A percentile compares a stretch with the other conserved stretches of the same genome.
Conservation (phyloP, 30 jellyfish, hydroid and myxozoan genomes). For the Hydractinia echinata region DNA sequence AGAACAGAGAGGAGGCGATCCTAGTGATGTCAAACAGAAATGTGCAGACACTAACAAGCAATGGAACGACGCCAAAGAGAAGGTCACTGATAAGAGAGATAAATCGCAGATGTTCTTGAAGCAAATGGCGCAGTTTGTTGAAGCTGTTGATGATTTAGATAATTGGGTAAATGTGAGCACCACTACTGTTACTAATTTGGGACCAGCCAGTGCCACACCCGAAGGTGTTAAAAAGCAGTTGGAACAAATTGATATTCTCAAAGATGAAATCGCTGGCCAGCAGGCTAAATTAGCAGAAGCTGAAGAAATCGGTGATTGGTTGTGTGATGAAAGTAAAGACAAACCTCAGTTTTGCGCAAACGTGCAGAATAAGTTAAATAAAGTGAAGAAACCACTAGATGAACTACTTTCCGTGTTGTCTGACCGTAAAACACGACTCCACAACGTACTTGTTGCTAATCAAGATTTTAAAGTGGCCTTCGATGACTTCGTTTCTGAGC, state of each 20-base stretch:
- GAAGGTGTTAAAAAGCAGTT: conserved; percentile 59
- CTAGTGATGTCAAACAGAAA: conserved; percentile 39
- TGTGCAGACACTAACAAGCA: conserved; percentile 39
- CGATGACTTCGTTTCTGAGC: conserved; percentile 30
- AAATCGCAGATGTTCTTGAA: conserved; percentile 43
- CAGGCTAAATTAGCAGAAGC: conserved; percentile 59
- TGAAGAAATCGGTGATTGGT: conserved; percentile 55
- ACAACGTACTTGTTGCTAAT: conserved; percentile 38
- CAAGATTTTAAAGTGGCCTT: conserved; percentile 54
- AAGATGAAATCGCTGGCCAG: conserved; percentile 66
- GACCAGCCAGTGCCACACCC: conserved; percentile 52
- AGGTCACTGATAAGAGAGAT: conserved; percentile 51
- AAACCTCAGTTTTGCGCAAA: conserved; percentile 71
- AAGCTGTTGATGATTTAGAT: conserved; percentile 51
- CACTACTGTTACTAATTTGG: conserved; percentile 47
- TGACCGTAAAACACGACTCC: conserved; percentile 54
- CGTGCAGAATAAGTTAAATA: conserved; percentile 49
- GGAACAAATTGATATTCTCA: conserved; percentile 55
- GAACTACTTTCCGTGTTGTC: conserved; percentile 44
- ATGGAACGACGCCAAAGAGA: conserved; percentile 50
- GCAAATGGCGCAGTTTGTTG: conserved; percentile 52
- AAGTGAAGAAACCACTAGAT: conserved; percentile 59
- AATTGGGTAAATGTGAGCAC: conserved; percentile 70
- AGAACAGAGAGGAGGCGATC: conserved; percentile 59
- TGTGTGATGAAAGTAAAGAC: conserved; percentile 67